A percentile compares a stretch with the other conserved stretches of the same genome.
Conservation (phyloP, 2,113 vertebrate species). For the Eulemur macaco region DNA sequence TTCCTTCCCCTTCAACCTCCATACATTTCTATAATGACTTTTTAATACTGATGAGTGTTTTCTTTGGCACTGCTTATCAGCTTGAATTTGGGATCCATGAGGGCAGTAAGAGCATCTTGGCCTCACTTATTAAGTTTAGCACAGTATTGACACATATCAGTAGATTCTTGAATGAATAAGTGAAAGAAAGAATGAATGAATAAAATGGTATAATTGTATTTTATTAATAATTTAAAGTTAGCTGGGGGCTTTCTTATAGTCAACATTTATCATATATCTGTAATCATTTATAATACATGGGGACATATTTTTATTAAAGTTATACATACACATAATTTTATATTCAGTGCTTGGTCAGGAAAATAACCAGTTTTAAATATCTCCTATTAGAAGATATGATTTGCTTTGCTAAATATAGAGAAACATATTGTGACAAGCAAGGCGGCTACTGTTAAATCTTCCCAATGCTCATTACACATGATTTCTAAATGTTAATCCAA, state of each 20-base stretch:
- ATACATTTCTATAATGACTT: not conserved
- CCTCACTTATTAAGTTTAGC: not conserved
- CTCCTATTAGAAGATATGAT: not conserved
- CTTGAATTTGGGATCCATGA: not conserved
- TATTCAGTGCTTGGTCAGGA: not conserved
- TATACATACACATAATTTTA: not conserved
- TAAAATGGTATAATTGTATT: not conserved
- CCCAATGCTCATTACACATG: not conserved
- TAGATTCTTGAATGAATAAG: not conserved
- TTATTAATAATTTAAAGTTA: conserved; percentile 9
- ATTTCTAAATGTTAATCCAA: not conserved
- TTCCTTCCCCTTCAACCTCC: not conserved
- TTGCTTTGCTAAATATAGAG: not conserved
- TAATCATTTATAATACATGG: not conserved
- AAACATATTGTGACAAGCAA: not conserved
- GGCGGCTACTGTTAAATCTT: not conserved
- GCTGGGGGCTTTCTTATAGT: not conserved
- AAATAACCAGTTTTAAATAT: not conserved
- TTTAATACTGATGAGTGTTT: not conserved
- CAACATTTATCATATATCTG: not conserved
- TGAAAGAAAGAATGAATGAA: not conserved
- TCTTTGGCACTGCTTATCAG: not conserved
- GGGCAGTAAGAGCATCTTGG: not conserved
- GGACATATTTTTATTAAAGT: not conserved
- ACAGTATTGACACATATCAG: not conserved